These are phyloP conservation scores for Palythoa caribaeorum DNA, from an alignment of 92 coral and sea anemone species.

Conservation along the genomic window DNA sequence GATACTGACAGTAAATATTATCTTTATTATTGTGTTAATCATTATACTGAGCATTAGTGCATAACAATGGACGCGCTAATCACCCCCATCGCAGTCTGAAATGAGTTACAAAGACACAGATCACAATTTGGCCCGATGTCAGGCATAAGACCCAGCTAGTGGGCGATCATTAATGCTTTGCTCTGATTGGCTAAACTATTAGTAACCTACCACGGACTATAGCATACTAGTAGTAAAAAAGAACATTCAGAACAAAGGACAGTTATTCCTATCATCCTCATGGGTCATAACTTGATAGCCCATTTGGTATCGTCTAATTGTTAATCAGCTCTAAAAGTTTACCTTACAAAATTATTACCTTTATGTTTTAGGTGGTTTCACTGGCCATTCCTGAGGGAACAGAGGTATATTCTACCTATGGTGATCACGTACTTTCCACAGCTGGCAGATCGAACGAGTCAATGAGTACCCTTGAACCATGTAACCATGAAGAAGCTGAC, in stretches of 20 bases:
- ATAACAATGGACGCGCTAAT: conserved; percentile 19
- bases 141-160: background rate
- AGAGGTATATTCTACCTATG: conserved; percentile 63
- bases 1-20: no score
- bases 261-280: conserved; percentile 9
- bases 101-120: conserved; percentile 1
- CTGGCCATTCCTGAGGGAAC: conserved; percentile 71
- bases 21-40: no score
- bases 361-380: conserved; percentile 65
- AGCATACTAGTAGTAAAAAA: conserved; percentile 5
- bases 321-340: background rate
- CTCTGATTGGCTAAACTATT: conserved; percentile 11
- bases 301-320: background rate
- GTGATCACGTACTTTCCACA: conserved; percentile 47
- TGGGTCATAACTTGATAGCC: background rate
- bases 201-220: conserved; percentile 10
- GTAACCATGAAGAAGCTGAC: conserved; percentile 73
- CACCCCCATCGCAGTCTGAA: conserved; percentile 15
- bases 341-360: background rate
- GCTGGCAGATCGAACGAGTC: conserved; percentile 43
- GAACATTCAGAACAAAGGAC: background rate
- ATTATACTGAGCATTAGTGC: conserved; percentile 39
- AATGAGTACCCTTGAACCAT: conserved; percentile 48
- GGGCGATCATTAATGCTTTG: conserved; percentile 2
- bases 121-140: background rate